Evolutionary conservation across 2,113 vertebrate genomes (phyloP).

Genomic region (Xiphophorus hellerii): DNA sequence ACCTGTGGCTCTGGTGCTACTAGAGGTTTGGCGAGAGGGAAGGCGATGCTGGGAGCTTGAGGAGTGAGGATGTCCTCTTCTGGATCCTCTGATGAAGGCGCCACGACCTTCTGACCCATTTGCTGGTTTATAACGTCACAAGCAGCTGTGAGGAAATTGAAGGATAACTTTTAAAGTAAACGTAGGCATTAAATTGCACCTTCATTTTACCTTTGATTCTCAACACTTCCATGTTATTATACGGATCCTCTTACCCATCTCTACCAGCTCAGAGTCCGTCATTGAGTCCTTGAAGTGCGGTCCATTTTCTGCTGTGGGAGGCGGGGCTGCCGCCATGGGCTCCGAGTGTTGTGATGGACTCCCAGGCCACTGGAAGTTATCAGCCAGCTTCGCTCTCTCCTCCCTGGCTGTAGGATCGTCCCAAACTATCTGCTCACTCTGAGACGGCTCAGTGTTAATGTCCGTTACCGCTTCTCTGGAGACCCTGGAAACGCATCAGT

Average conservation of each 20-base stretch:
- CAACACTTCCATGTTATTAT: no score
- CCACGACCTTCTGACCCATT: constrained; percentile 55
- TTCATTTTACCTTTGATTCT: no score
- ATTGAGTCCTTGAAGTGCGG: constrained; percentile 77
- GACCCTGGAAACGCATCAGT: constrained; percentile 76
- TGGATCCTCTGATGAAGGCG: constrained; percentile 53
- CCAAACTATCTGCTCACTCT: constrained; percentile 98
- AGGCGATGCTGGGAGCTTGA: constrained; percentile 87
- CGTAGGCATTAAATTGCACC: no score
- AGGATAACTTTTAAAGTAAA: no score
- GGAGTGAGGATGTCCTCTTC: constrained; percentile 83
- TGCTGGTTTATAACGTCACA: constrained; percentile 77
- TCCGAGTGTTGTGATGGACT: constrained; percentile 91
- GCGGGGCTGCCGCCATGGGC: constrained; percentile 54
- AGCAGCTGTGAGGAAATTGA: constrained; percentile 70
- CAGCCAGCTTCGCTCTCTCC: constrained; percentile 93
- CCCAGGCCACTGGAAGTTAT: constrained; percentile 93
- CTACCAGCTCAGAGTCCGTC: constrained; percentile 84
- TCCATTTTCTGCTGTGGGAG: constrained; percentile 55
- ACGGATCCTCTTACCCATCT: constrained; percentile 79
- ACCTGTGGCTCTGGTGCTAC: constrained; percentile 84
- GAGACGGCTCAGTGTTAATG: constrained; percentile 93
- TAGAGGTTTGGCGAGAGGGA: constrained; percentile 87
- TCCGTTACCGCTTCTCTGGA: constrained; percentile 84
- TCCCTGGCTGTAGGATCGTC: constrained; percentile 96